Conservation (phyloP, 2,888 invertebrate species). For the Tenthredo mesomela region DNA sequence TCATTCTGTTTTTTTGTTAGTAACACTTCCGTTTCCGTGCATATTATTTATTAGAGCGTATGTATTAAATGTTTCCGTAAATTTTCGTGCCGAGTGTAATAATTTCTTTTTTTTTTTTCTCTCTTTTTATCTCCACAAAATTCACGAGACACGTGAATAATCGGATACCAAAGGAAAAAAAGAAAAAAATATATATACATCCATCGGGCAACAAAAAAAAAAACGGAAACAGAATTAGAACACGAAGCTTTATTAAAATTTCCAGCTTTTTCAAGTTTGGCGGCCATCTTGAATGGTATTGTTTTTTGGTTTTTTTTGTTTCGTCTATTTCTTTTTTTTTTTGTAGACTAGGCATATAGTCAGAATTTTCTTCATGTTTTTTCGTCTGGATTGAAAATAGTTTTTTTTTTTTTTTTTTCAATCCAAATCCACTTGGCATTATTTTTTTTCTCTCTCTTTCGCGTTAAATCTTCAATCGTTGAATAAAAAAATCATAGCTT, state of each 20-base stretch:
- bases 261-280: slow-evolving; percentile 76
- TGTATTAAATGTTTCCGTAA: slow-evolving; percentile 51
- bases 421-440: neutral
- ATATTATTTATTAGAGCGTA: slow-evolving; percentile 53
- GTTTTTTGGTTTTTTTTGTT: slow-evolving; percentile 16
- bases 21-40: slow-evolving; percentile 56
- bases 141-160: neutral
- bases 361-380: slow-evolving; percentile 34
- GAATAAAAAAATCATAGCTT: neutral
- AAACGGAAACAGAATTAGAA: slow-evolving; percentile 64
- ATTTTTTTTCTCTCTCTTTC: neutral
- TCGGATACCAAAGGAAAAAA: neutral
- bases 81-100: slow-evolving; percentile 9
- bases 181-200: neutral
- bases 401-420: neutral
- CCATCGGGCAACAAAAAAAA: slow-evolving; percentile 56
- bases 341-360: slow-evolving; percentile 44
- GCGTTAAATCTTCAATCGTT: neutral
- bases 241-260: slow-evolving; percentile 68
- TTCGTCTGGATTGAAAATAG: neutral
- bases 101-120: neutral
- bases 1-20: slow-evolving; percentile 61
- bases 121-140: neutral
- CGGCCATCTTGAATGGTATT: slow-evolving; percentile 64
- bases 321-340: neutral